Conservation (phyloP, 2,888 invertebrate species). For the Yponomeuta malinellus region DNA sequence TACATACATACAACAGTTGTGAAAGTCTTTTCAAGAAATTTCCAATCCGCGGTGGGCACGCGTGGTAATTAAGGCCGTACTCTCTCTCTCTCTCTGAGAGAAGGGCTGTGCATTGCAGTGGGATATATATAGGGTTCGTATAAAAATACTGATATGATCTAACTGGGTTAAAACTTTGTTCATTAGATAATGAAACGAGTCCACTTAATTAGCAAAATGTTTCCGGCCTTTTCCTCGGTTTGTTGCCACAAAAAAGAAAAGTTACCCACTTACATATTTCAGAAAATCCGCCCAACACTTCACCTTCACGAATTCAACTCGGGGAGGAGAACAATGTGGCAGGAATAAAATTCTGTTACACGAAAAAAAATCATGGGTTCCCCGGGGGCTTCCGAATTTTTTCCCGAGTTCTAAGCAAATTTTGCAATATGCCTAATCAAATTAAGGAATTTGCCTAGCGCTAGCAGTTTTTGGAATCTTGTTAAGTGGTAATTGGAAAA, state of each 20-base stretch:
- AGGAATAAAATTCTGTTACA: background rate
- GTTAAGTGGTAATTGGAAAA: background rate
- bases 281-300: background rate
- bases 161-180: background rate
- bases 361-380: background rate
- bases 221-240: background rate
- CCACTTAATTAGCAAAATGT: background rate
- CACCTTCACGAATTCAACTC: background rate
- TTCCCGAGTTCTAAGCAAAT: background rate
- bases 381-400: background rate
- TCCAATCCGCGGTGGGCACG: no score
- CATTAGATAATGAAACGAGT: background rate
- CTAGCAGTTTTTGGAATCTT: background rate
- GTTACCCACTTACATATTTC: background rate
- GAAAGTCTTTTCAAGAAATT: no score
- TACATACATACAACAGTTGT: no score
- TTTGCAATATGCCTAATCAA: background rate
- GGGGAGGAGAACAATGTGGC: background rate
- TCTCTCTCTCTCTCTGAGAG: no score
- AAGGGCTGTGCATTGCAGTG: no score
- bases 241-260: background rate
- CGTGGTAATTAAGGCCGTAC: no score
- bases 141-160: no score
- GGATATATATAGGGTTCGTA: no score
- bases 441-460: background rate